Base-by-base conservation (phyloP, 2,797 vertebrate species). In the Chrysocyon brachyurus region DNA sequence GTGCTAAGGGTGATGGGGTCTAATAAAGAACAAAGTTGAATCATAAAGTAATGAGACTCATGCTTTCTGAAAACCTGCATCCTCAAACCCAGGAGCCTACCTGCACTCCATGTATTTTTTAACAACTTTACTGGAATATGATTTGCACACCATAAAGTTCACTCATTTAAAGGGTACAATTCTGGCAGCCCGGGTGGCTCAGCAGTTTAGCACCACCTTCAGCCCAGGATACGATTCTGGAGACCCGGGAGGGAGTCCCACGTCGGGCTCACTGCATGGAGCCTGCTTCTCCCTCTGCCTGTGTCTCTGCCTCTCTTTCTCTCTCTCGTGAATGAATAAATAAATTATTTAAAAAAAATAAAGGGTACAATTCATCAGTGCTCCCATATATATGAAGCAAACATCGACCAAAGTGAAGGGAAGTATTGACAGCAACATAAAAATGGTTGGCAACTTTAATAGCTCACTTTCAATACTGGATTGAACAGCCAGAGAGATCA, bases 1-100 rank as follows among this genome's bases (percentile, higher is more conserved):
- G 1, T 31, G 22, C 99, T 99, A 98, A 92, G 98, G 98, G 64
- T 96, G 92, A 99, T 36, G 93, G 90, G 77, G 36, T 56, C 46
- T 90, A 90, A 94, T 14, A 15, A 57, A 87, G 33, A 97, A 92
- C 24, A 96, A 63, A 81, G 9, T 70, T 64, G 79, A 64, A 73
- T 81, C 19, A 81, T 59, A 87, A 93, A 83, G 12, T 84, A 92
- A 68, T 31, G 75, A 68, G 54, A 57, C 12, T 59, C 33, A 85
- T 61, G n/a, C 2, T 54, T 94, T 72, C 36, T 7, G n/a, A 87
- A 95, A 87, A 59, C 3, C 79, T 46, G 61, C 2, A 95, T 21
- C 22, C 28, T 21, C 54, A 28, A 75, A 94, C 14, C 46, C 73
- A 92, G 33, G 26, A 31, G 15, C 28, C 40, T 46, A 79, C 40